Conservation (phyloP, 2,113 vertebrate genomes). For the Caracal caracal region DNA sequence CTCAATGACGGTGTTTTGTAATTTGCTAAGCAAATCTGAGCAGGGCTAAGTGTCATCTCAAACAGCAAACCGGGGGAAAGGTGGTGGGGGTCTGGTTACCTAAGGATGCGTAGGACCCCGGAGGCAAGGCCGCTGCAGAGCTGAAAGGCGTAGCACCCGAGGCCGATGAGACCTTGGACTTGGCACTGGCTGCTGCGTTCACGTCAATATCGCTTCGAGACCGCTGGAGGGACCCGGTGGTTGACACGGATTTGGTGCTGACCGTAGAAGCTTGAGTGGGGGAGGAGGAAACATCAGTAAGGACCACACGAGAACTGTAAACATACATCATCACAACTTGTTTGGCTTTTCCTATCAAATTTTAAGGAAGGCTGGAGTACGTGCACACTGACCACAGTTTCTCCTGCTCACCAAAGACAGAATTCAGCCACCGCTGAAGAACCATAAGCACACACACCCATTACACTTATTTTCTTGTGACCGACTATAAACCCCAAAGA, state of each 20-base stretch:
- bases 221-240: conserved; percentile 94
- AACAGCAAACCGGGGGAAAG: background rate
- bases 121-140: conserved; percentile 94
- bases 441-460: background rate
- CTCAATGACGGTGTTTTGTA: background rate
- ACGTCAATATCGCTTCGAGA: conserved; percentile 98
- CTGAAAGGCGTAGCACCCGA: conserved; percentile 92
- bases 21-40: background rate
- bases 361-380: background rate
- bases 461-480: background rate
- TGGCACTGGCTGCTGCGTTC: conserved; percentile 97
- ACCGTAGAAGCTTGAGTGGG: conserved; percentile 91
- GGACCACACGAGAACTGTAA: background rate
- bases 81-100: conserved; percentile 86
- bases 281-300: background rate
- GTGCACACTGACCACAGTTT: background rate
- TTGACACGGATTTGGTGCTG: conserved; percentile 89
- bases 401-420: background rate
- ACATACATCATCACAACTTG: background rate
- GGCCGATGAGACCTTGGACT: conserved; percentile 93
- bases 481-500: background rate
- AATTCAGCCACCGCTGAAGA: background rate
- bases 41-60: conserved; percentile 9
- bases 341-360: background rate
- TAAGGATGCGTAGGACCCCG: conserved; percentile 98